A percentile compares a stretch with the other conserved stretches of the same genome.
Evolutionary conservation across 30 jellyfish, hydroid and myxozoan genomes (phyloP).

Genomic region (Turritopsis rubra): DNA sequence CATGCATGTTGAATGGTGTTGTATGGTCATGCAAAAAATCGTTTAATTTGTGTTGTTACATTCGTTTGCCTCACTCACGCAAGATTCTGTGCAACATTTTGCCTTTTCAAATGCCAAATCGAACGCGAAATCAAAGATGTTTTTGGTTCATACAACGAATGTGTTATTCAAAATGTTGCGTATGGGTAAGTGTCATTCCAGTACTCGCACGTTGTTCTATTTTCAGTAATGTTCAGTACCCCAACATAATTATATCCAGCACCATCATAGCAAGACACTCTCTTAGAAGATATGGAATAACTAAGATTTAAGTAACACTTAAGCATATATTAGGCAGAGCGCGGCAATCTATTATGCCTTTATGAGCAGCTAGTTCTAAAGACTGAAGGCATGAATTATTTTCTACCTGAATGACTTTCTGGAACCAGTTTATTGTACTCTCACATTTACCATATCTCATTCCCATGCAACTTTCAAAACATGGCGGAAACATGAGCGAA

Average conservation of each 20-base stretch:
- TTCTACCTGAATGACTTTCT: neutral
- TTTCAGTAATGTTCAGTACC: neutral
- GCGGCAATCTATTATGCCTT: too few relatives aligned
- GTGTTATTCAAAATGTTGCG: too few relatives aligned
- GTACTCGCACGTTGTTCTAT: neutral
- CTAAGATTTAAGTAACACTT: neutral
- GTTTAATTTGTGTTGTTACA: too few relatives aligned
- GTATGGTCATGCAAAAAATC: too few relatives aligned
- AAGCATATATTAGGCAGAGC: neutral
- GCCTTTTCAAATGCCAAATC: too few relatives aligned
- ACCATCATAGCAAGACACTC: neutral
- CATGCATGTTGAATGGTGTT: too few relatives aligned
- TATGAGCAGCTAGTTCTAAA: neutral
- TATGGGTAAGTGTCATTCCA: neutral
- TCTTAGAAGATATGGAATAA: neutral
- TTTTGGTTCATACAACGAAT: too few relatives aligned
- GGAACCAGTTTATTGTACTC: neutral
- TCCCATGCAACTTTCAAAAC: neutral
- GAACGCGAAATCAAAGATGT: too few relatives aligned
- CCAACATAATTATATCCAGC: neutral
- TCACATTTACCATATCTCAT: neutral
- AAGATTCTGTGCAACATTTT: too few relatives aligned
- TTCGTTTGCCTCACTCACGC: too few relatives aligned
- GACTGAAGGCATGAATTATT: neutral
- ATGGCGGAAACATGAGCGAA: neutral